Base-by-base conservation (phyloP, 2,888 invertebrate species). In the Watsonalla binaria region DNA sequence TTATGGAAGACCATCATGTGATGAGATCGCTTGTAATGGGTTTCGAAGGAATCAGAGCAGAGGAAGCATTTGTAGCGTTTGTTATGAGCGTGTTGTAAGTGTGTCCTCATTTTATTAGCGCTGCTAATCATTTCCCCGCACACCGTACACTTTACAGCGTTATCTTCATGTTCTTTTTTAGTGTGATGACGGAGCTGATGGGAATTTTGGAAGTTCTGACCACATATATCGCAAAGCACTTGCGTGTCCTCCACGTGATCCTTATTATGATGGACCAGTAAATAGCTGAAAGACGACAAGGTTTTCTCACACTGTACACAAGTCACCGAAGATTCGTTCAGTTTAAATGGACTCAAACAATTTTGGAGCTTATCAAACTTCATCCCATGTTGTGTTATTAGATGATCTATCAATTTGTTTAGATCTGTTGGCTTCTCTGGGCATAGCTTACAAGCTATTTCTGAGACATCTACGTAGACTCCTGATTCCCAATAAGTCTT, bases 51-150 rank as follows among this genome's bases (percentile, higher is more conserved):
- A 37, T 69, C 67, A 0, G 56, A 0, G n/a, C 70, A 66, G 7
- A 54, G 48, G 0, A 53, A 53, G 51, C 75, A 66, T 51, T 68
- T 70, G 49, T 69, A 69, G 24, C 52, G 62, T n/a, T 63, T 72
- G 6, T 65, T 59, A 2, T 78, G 70, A 0, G 55, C 56, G 5
- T 63, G 62, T 11, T 65, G 67, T 61, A 67, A 57, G 59, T 88
- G 86, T 6, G 75, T 82, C 13, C 74, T 65, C 48, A 82, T 58
- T n/a, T 80, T 76, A 0, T 77, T 68, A 0, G 66, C 67, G 57
- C 76, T 80, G 54, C 54, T 62, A n/a, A 85, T 76, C 0, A 70
- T 66, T 46, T 76, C 76, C 0, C 76, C 71, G 47, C 75, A 78
- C 4, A 72, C 52, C 0, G 60, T 55, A 50, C 80, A 81, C 45